Evolutionary conservation across 2,888 invertebrate species (phyloP).

Genomic region (Agrochola lychnidis): DNA sequence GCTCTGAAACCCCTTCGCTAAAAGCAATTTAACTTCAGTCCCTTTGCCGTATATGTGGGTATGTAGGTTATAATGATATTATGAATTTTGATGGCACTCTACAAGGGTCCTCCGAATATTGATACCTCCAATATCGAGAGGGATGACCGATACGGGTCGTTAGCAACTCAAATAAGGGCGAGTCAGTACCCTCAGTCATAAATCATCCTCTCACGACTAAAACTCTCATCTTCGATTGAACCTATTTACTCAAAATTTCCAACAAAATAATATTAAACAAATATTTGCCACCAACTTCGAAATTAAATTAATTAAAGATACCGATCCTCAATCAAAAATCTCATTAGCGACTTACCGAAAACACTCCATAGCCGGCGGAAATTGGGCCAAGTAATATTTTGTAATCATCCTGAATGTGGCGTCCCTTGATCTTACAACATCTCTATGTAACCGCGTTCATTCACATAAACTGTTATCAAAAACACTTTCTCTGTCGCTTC

Average conservation of each 20-base stretch:
- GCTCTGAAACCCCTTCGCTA: constrained; percentile 31
- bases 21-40: constrained; percentile 52
- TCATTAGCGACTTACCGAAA: constrained; percentile 81
- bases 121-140: constrained; percentile 47
- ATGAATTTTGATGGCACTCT: constrained; percentile 41
- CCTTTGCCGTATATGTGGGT: constrained; percentile 13
- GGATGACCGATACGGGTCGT: constrained; percentile 51
- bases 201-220: constrained; percentile 39
- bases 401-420: constrained; percentile 74
- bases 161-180: constrained; percentile 49
- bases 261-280: constrained; percentile 65
- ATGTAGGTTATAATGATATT: constrained; percentile 44
- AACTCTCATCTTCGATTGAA: constrained; percentile 44
- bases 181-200: constrained; percentile 51
- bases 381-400: constrained; percentile 74
- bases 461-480: constrained; percentile 77
- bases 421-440: constrained; percentile 77
- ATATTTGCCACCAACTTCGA: constrained; percentile 68
- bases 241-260: constrained; percentile 56
- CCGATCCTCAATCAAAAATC: constrained; percentile 75
- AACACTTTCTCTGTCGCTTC: constrained; percentile 79
- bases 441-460: constrained; percentile 70
- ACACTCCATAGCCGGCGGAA: constrained; percentile 80
- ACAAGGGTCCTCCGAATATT: constrained; percentile 37
- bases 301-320: constrained; percentile 72